Conservation (phyloP, 2,797 vertebrate species). For the Manis pentadactyla region DNA sequence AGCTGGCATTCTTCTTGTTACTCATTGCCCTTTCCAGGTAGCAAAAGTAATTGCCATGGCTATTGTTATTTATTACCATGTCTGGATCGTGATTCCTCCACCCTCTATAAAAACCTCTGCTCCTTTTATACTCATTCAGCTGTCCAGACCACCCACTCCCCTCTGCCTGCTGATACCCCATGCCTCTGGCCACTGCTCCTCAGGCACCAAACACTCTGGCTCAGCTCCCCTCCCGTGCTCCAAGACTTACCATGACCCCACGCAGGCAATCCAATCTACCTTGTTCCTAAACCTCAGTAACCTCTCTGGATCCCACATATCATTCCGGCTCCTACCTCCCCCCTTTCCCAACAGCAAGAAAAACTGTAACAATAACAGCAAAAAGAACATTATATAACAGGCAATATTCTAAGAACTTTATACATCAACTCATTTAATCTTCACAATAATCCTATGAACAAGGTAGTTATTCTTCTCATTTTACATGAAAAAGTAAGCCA, state of each 20-base stretch:
- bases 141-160: background rate
- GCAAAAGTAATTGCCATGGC: conserved; percentile 10
- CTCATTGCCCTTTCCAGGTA: background rate
- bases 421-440: background rate
- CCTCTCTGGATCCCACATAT: background rate
- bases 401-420: background rate
- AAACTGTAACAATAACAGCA: background rate
- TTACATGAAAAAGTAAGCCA: conserved; percentile 18
- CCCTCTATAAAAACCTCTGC: background rate
- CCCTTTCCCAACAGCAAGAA: background rate
- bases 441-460: background rate
- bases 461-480: conserved; percentile 14
- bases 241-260: background rate
- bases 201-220: background rate
- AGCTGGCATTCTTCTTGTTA: conserved; percentile 3
- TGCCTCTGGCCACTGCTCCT: background rate
- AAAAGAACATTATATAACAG: background rate
- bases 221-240: background rate
- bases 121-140: background rate
- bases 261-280: background rate
- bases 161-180: background rate
- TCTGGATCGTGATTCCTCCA: background rate
- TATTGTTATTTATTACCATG: background rate
- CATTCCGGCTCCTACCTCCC: background rate
- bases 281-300: background rate